phyloP scores from a whole-genome alignment of 1,140 invertebrate genomes.

The Panonychus citri region DNA sequence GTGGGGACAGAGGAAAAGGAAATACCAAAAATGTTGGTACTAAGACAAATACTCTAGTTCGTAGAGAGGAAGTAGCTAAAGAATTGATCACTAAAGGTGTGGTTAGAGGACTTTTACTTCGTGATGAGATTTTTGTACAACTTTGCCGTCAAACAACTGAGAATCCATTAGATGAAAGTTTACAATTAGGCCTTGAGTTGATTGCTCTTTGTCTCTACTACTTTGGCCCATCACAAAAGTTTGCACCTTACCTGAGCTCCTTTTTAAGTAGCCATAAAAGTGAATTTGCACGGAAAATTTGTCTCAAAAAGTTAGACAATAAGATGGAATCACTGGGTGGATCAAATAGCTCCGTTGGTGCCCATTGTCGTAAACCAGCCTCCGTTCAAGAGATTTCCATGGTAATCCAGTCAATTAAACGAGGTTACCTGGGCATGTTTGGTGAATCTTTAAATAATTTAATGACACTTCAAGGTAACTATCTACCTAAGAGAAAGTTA shows the following conservation, averaged over 20 bases:
- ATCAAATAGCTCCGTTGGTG: background rate
- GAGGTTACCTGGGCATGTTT: slow-evolving; percentile 64
- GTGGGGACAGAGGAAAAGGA: slow-evolving; percentile 49
- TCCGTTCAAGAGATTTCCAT: slow-evolving; percentile 6
- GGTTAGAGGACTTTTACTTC: slow-evolving; percentile 40
- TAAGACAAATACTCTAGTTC: background rate
- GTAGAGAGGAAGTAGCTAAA: slow-evolving; percentile 37
- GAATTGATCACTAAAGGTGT: slow-evolving; percentile 67
- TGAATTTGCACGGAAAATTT: slow-evolving; percentile 3
- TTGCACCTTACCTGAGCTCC: slow-evolving; percentile 59
- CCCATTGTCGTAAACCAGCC: slow-evolving; percentile 5
- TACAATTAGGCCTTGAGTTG: slow-evolving; percentile 78
- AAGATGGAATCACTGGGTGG: background rate
- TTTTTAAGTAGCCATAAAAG: slow-evolving; percentile 7
- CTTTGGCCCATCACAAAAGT: slow-evolving; percentile 73
- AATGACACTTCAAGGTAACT: slow-evolving; percentile 50
- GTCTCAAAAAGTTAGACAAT: background rate
- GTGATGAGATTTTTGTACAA: slow-evolving; percentile 84
- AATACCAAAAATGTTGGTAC: background rate
- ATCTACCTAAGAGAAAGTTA: background rate
- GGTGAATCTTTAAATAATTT: slow-evolving; percentile 77
- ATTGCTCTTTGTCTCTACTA: slow-evolving; percentile 74
- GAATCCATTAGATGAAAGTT: slow-evolving; percentile 57
- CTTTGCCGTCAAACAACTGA: slow-evolving; percentile 84
- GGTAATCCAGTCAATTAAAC: background rate